These are phyloP conservation scores for Pagetopsis macropterus DNA, from an alignment of 2,797 vertebrate genomes.

Conservation along the genomic window DNA sequence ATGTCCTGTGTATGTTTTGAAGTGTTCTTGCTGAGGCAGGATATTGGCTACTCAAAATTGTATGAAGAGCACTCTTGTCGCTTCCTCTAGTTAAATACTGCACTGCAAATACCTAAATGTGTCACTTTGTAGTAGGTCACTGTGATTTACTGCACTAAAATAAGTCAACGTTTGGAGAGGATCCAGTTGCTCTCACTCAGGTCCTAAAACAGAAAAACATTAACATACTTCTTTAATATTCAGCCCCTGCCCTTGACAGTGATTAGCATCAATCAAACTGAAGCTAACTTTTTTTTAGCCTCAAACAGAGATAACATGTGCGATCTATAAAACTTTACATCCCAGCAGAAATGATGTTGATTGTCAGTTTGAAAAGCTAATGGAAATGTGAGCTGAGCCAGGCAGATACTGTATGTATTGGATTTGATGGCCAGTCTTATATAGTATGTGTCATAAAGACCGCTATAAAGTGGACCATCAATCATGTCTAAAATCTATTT, in stretches of 20 bases:
- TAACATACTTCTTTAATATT: conserved; percentile 39
- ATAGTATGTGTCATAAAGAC: conserved; percentile 63
- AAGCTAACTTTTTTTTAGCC: conserved; percentile 57
- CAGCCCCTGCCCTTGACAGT: conserved; percentile 9
- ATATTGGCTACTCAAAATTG: conserved; percentile 2
- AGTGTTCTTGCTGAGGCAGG: conserved; percentile 13
- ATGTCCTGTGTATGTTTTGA: conserved; percentile 24
- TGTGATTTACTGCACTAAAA: conserved; percentile 12
- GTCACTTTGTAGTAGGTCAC: neutral
- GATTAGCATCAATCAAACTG: conserved; percentile 59
- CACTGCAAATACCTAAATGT: neutral
- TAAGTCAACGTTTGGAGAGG: conserved; percentile 27
- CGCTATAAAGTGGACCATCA: conserved; percentile 52
- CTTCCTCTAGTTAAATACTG: neutral
- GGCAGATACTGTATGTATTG: conserved; percentile 46
- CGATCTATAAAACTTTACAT: conserved; percentile 66
- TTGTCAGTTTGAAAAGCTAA: conserved; percentile 65
- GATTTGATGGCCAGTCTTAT: conserved; percentile 61
- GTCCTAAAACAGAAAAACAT: conserved; percentile 34
- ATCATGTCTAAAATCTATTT: conserved; percentile 55
- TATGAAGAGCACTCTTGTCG: neutral
- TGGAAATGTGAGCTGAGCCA: conserved; percentile 60
- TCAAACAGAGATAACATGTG: conserved; percentile 42
- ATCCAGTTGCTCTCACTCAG: conserved; percentile 31
- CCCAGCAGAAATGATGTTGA: conserved; percentile 62